These are phyloP conservation scores for Philypnodon macrostomus DNA, from an alignment of 2,797 vertebrate species.

Conservation along the genomic window DNA sequence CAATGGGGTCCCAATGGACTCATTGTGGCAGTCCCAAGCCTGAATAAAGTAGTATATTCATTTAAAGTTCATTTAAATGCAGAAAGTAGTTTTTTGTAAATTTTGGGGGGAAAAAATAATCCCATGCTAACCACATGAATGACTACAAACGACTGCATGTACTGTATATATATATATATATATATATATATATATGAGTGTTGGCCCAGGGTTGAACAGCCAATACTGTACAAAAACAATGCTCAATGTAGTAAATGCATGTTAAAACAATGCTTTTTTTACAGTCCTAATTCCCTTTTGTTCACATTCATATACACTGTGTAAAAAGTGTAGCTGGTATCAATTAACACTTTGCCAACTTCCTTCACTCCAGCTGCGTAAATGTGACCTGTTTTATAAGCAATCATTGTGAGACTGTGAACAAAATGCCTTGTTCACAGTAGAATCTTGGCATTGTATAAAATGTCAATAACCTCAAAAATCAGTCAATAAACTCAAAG, in stretches of 20 bases:
- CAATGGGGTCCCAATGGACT: too few relatives aligned
- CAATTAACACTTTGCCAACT: constrained; percentile 50
- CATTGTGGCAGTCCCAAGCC: too few relatives aligned
- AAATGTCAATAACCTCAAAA: constrained; percentile 22
- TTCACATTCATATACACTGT: constrained; percentile 7
- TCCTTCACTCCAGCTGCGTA: constrained; percentile 39
- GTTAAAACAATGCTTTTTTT: neutral
- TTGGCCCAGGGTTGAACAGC: too few relatives aligned
- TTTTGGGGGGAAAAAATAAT: too few relatives aligned
- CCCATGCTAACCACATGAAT: too few relatives aligned
- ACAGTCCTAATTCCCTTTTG: constrained; percentile 1
- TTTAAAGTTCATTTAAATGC: too few relatives aligned
- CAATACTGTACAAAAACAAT: neutral
- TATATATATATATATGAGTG: too few relatives aligned
- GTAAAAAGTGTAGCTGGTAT: constrained; percentile 49
- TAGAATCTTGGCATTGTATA: constrained; percentile 11
- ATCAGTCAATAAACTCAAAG: constrained; percentile 11
- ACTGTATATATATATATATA: too few relatives aligned
- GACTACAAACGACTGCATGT: too few relatives aligned
- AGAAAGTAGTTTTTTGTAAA: too few relatives aligned
- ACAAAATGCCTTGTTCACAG: constrained; percentile 30
- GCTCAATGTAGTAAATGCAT: neutral
- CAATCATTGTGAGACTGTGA: constrained; percentile 16
- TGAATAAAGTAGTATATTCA: too few relatives aligned
- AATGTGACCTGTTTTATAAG: constrained; percentile 37